Conservation (phyloP, 2,113 vertebrate species). For the Gymnarchus niloticus region DNA sequence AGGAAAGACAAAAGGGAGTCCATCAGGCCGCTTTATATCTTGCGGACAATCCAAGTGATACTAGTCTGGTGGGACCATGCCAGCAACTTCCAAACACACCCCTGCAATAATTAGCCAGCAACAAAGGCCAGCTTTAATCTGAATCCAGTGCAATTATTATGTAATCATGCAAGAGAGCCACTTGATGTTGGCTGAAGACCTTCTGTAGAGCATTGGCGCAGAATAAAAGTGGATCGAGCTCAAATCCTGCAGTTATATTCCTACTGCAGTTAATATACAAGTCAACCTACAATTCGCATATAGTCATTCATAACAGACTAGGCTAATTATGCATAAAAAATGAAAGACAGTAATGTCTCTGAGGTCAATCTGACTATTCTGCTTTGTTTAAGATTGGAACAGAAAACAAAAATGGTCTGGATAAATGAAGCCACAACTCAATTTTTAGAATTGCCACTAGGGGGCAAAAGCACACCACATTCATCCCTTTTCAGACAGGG, state of each 20-base stretch:
- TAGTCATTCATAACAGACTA: too few species aligned
- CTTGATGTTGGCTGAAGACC: background rate
- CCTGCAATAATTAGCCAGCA: constrained; percentile 13
- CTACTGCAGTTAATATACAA: background rate
- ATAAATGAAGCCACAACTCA: background rate
- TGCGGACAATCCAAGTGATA: background rate
- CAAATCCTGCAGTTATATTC: background rate
- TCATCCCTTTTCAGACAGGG: background rate
- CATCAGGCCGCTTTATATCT: background rate
- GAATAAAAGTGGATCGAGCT: background rate
- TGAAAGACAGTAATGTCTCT: background rate
- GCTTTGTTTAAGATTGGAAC: background rate
- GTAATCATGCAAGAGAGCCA: background rate
- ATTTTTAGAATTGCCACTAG: constrained; percentile 48
- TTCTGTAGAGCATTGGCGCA: background rate
- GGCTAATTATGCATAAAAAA: background rate
- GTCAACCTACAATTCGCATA: background rate
- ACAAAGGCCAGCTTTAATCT: constrained; percentile 14
- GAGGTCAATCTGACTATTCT: background rate
- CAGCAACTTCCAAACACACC: background rate
- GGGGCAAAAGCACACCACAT: constrained; percentile 34
- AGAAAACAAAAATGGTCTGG: background rate
- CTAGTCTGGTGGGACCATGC: background rate
- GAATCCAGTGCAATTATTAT: constrained; percentile 7
- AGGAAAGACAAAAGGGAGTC: background rate